Evolutionary conservation across 2,888 invertebrate genomes (phyloP), one percentile per base, ranked within the genome.

Genomic region (Maniola hyperantus): DNA sequence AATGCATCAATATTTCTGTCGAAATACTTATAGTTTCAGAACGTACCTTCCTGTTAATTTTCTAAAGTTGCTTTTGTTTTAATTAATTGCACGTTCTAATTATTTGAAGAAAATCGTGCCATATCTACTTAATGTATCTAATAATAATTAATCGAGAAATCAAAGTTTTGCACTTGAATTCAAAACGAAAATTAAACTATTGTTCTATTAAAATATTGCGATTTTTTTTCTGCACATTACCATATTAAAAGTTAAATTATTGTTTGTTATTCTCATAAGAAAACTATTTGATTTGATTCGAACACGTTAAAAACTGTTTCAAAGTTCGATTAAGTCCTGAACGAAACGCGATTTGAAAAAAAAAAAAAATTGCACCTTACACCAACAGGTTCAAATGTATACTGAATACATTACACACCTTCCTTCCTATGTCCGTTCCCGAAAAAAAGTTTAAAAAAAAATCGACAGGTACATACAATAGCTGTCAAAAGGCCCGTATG

Each of bases 371-470:
- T 83, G 82, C 91, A 91, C 91, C 88, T 91, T 83, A 83, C 91
- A 65, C 84, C 73, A 74, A 84, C 90, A 89, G 84, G 85, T 88
- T 87, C 85, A 77, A 83, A 83, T 78, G 77, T 71, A 74, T 80
- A 91, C 91, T 91, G 91, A n/a, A n/a, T n/a, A 80, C 84, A 81
- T 71, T 81, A 74, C 34, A 71, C 79, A 82, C 82, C 82, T 83
- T 76, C 73, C 71, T 74, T 81, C 84, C 83, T 8, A 83, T 87
- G 88, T 90, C 89, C 89, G 87, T 89, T 89, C 88, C 84, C 85
- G 84, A 87, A 87, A 86, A 86, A 83, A 81, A 80, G 20, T 79
- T 83, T 66, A 13, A 39, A 15, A 15, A 34, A 34, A 15, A 46
- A 48, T 76, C 75, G 73, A 87, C 88, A 89, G 89, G 89, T 91